Evolutionary conservation across 2,113 vertebrate species (phyloP).

Genomic region (Grallaria varia): DNA sequence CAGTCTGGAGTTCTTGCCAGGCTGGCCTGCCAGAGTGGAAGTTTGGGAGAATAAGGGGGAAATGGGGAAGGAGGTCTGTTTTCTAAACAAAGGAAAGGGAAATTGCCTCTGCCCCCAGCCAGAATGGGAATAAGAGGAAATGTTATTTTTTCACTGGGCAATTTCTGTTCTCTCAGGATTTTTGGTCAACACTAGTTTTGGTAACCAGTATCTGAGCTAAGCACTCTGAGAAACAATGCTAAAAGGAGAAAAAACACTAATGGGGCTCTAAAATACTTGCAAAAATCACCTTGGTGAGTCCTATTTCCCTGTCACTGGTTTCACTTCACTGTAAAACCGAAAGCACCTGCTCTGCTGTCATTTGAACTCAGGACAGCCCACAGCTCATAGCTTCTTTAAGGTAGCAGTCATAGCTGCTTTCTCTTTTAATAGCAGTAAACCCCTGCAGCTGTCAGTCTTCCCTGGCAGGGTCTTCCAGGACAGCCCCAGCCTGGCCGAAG

Average conservation of each 20-base stretch:
- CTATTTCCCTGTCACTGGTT: not conserved
- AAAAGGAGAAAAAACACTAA: not conserved
- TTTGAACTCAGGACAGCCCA: not conserved
- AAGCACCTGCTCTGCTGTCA: not conserved
- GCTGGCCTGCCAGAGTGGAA: not conserved
- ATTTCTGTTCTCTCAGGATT: not conserved
- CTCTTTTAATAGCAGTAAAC: not conserved
- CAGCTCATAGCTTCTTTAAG: not conserved
- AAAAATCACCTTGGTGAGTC: not conserved
- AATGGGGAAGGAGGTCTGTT: not conserved
- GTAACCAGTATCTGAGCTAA: not conserved
- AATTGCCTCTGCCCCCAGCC: not conserved
- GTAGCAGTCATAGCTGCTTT: not conserved
- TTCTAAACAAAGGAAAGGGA: not conserved
- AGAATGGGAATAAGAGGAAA: constrained; percentile 1
- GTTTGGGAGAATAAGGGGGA: not conserved
- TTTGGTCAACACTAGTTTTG: not conserved
- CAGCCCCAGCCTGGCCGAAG: not conserved
- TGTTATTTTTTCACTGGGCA: not conserved
- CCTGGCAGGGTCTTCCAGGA: accelerated
- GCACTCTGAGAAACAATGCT: not conserved
- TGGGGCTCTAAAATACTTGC: not conserved
- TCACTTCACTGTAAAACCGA: not conserved
- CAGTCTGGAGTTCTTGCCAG: not conserved
- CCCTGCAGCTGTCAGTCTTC: accelerated